Evolutionary conservation across 2,888 invertebrate genomes (phyloP).

Genomic region (Uloborus plumipes): DNA sequence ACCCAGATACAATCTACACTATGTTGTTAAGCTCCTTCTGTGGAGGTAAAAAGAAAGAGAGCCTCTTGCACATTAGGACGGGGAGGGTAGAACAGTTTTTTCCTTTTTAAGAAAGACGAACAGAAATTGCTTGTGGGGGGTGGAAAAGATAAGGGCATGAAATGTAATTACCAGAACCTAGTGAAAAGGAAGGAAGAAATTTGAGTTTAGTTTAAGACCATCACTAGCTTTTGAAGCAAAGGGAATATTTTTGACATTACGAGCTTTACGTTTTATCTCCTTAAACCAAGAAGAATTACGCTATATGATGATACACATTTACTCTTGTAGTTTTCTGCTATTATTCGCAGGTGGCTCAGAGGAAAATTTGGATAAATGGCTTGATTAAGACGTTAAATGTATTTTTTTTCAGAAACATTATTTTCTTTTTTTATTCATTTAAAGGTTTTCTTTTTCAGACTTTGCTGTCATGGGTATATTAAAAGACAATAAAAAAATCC

Average conservation of each 20-base stretch:
- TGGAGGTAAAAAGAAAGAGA: constrained; percentile 20
- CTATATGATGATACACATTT: constrained; percentile 9
- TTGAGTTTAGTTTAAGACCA: constrained; percentile 51
- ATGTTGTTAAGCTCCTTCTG: constrained; percentile 19
- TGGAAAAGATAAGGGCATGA: constrained; percentile 40
- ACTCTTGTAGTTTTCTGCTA: no score
- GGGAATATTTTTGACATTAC: constrained; percentile 47
- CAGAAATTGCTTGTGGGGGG: not conserved
- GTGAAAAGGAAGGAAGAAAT: constrained; percentile 39
- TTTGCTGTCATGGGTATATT: no score
- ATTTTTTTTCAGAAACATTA: no score
- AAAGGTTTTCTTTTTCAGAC: no score
- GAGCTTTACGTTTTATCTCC: constrained; percentile 40
- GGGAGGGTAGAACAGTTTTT: constrained; percentile 21
- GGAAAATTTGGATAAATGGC: no score
- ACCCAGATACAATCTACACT: constrained; percentile 56
- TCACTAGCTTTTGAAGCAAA: constrained; percentile 23
- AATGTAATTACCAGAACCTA: constrained; percentile 49
- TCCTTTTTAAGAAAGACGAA: constrained; percentile 23
- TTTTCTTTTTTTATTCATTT: no score
- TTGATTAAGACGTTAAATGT: no score
- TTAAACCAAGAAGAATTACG: constrained; percentile 27
- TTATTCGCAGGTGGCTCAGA: no score
- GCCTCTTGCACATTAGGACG: constrained; percentile 9
- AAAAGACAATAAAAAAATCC: no score